Evolutionary conservation across 2,888 invertebrate species (phyloP), one percentile per base, ranked within the genome.

Genomic region (Cistogaster globosa): DNA sequence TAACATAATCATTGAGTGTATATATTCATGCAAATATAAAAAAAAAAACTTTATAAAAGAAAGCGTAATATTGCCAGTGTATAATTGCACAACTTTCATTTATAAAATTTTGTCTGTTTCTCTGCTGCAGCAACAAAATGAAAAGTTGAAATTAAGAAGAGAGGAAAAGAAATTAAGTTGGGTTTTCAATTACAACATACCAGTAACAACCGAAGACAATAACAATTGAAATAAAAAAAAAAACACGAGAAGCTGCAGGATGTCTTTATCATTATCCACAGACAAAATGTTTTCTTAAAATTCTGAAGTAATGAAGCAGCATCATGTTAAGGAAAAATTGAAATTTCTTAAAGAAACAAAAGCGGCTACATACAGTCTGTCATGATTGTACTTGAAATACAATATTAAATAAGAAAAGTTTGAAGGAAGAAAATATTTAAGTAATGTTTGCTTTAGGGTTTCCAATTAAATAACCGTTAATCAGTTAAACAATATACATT

Each of bases 151-250:
- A 85, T 82, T 78, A 78, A 82, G 26, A 62, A 26, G 26, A 71
- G 87, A 88, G 89, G 20, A 20, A 42, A 14, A 20, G 89, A 89
- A 91, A 90, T 90, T 89, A 89, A 91, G 89, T 90, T 90, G 90
- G 87, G 88, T 91, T 91, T 90, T 91, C 91, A 90, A 91, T 90
- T 90, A 91, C 90, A 87, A 71, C 75, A 79, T 67, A 71, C 78
- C 63, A 57, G 26, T 58, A 74, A 63, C 65, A 45, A 48, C 38
- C 20, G 67, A 68, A 65, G 71, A 65, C 69, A 71, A 62, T 48
- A 69, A 74, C 68, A 81, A 74, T 45, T 76, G 48, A 67, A 82
- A 71, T 75, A 18, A 63, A 26, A 18, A 63, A 26, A 16, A 71
- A 65, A 38, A 67, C 42, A 20, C 65, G 60, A 65, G 55, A 45